Percentiles rank a stretch among this genome's conserved stretches.
These are phyloP conservation scores for Halictus ligatus DNA, from an alignment of 2,888 invertebrate genomes.

Conservation along the genomic window DNA sequence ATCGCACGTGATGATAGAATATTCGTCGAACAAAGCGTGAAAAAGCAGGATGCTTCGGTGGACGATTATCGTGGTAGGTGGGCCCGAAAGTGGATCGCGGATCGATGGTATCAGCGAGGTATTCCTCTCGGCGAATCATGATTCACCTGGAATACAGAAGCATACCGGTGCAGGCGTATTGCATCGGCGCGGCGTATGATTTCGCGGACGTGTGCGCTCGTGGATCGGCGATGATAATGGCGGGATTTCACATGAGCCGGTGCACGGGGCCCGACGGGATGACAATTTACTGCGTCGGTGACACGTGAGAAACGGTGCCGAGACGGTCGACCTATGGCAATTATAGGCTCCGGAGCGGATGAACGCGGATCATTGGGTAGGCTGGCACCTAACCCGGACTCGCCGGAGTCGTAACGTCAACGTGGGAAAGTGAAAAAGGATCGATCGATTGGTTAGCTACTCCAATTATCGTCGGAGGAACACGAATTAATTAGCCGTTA, in stretches of 20 bases:
- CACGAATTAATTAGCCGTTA: slow-evolving; percentile 79
- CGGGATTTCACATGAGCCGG: slow-evolving; percentile 66
- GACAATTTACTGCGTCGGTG: slow-evolving; percentile 67
- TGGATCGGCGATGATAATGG: slow-evolving; percentile 57
- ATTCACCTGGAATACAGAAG: neutral
- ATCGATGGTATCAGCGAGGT: slow-evolving; percentile 46
- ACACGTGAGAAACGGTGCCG: slow-evolving; percentile 69
- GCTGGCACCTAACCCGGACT: slow-evolving; percentile 23
- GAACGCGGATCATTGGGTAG: slow-evolving; percentile 36
- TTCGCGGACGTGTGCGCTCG: slow-evolving; percentile 15
- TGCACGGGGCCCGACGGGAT: slow-evolving; percentile 27
- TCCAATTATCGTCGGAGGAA: slow-evolving; percentile 76
- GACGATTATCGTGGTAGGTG: slow-evolving; percentile 68
- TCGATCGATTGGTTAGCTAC: slow-evolving; percentile 71
- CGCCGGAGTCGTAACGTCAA: slow-evolving; percentile 50
- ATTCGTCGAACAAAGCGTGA: slow-evolving; percentile 5
- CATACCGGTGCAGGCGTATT: neutral
- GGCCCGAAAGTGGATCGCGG: slow-evolving; percentile 68
- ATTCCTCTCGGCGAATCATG: slow-evolving; percentile 43
- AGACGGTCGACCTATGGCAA: slow-evolving; percentile 46
- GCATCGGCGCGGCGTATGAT: slow-evolving; percentile 11
- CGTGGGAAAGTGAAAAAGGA: slow-evolving; percentile 74
- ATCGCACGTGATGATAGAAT: slow-evolving; percentile 20
- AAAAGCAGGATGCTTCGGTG: slow-evolving; percentile 24
- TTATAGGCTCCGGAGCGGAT: slow-evolving; percentile 48